Conservation (phyloP, 2,113 vertebrate species). For the Megaptera novaeangliae region DNA sequence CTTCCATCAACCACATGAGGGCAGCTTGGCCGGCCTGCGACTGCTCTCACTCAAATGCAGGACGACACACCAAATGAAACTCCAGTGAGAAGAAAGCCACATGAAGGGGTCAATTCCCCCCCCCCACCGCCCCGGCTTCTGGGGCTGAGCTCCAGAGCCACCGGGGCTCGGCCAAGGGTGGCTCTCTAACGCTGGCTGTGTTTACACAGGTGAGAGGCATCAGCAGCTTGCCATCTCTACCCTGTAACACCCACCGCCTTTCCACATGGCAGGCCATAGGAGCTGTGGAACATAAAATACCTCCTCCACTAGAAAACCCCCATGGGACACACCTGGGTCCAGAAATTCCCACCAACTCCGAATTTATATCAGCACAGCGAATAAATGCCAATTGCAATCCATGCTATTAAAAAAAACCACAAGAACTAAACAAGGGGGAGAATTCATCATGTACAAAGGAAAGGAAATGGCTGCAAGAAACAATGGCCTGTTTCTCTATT, state of each 20-base stretch:
- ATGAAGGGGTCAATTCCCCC: not conserved
- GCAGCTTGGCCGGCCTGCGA: rapidly evolving
- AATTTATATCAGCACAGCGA: constrained; percentile 1
- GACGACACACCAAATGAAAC: not conserved
- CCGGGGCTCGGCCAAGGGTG: not conserved
- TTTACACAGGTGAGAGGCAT: constrained; percentile 77
- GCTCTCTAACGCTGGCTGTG: not conserved
- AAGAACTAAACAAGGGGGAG: constrained; percentile 45
- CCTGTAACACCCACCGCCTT: constrained; percentile 31
- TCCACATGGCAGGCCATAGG: not conserved
- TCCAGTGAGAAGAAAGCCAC: not conserved
- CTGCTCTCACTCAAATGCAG: not conserved
- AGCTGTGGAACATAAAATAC: constrained; percentile 11
- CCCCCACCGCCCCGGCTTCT: not conserved
- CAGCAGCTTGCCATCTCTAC: not conserved
- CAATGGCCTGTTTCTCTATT: no score
- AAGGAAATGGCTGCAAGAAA: not conserved
- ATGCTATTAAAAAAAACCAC: not conserved
- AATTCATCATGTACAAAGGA: not conserved
- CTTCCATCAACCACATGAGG: not conserved
- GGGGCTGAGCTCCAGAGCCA: not conserved
- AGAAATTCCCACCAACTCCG: not conserved
- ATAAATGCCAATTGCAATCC: constrained; percentile 15
- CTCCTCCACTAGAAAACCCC: constrained; percentile 45
- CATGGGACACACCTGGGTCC: not conserved